A percentile compares a stretch with the other conserved stretches of the same genome.
Evolutionary conservation across 2,113 vertebrate species (phyloP).

Genomic region (Oplegnathus fasciatus): DNA sequence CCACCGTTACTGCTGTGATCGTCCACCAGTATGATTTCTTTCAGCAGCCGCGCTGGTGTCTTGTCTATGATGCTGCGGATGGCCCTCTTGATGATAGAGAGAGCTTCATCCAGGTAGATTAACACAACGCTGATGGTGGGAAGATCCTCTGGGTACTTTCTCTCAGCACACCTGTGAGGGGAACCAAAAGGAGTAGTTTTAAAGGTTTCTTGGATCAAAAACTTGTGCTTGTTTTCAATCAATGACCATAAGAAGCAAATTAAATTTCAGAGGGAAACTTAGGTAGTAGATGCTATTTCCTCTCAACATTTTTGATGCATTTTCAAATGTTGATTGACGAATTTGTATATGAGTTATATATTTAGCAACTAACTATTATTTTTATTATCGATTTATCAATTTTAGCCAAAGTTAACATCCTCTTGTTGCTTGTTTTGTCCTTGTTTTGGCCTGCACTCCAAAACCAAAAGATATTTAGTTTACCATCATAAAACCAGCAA

Average conservation of each 20-base stretch:
- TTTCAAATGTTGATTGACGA: background rate
- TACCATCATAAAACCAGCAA: too few relatives aligned
- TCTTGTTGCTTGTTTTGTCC: too few relatives aligned
- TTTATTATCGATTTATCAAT: background rate
- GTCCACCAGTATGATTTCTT: constrained; percentile 88
- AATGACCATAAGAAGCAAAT: too few relatives aligned
- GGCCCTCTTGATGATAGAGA: constrained; percentile 85
- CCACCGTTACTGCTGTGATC: constrained; percentile 86
- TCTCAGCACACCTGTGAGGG: constrained; percentile 80
- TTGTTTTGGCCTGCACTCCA: too few relatives aligned
- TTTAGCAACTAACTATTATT: background rate
- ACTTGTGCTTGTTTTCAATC: too few relatives aligned
- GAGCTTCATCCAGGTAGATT: constrained; percentile 87
- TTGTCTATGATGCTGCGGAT: constrained; percentile 83
- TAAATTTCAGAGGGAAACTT: too few relatives aligned
- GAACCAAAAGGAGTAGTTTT: too few relatives aligned
- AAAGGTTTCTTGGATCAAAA: too few relatives aligned
- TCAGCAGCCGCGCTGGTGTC: constrained; percentile 83
- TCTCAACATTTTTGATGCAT: too few relatives aligned
- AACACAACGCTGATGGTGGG: constrained; percentile 85
- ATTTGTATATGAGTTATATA: background rate
- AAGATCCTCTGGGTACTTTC: constrained; percentile 81
- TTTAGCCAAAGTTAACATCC: too few relatives aligned
- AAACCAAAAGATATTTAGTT: too few relatives aligned
- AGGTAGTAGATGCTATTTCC: too few relatives aligned